Percentiles rank a stretch among this genome's conserved stretches.
Conservation (phyloP, 2,113 vertebrate genomes). For the Tylochromis polylepis region DNA sequence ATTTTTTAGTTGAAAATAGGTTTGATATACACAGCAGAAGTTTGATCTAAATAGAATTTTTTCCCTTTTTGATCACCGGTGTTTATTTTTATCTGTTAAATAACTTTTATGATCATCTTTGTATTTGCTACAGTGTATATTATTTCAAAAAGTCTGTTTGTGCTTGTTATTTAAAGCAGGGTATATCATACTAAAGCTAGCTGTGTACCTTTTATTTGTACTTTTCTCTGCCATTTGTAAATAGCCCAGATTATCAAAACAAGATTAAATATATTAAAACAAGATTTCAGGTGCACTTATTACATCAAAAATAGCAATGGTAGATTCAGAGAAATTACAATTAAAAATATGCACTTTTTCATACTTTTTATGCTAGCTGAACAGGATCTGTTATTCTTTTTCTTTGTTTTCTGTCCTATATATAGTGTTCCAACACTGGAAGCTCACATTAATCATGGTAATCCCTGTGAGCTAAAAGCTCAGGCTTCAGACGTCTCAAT, state of each 20-base stretch:
- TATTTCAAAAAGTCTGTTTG: background rate
- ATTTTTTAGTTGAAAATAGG: background rate
- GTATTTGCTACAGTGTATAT: background rate
- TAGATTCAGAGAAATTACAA: background rate
- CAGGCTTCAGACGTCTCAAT: background rate
- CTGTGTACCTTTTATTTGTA: background rate
- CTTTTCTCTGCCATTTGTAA: background rate
- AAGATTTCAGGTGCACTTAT: background rate
- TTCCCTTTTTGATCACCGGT: rapidly evolving
- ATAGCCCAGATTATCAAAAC: background rate
- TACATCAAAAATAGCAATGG: background rate
- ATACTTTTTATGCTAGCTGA: background rate
- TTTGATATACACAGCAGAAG: background rate
- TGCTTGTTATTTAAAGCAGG: background rate
- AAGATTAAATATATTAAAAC: background rate
- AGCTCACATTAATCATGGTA: background rate
- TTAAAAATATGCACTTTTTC: background rate
- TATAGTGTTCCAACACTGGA: background rate
- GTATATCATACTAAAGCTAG: rapidly evolving
- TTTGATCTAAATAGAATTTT: background rate
- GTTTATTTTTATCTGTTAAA: background rate
- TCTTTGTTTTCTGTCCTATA: background rate
- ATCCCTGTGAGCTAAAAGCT: background rate
- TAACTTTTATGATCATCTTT: background rate
- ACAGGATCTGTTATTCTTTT: background rate